A percentile compares a stretch with the other conserved stretches of the same genome.
Evolutionary conservation across 2,797 vertebrate genomes (phyloP).

Genomic region (Falco rusticolus): DNA sequence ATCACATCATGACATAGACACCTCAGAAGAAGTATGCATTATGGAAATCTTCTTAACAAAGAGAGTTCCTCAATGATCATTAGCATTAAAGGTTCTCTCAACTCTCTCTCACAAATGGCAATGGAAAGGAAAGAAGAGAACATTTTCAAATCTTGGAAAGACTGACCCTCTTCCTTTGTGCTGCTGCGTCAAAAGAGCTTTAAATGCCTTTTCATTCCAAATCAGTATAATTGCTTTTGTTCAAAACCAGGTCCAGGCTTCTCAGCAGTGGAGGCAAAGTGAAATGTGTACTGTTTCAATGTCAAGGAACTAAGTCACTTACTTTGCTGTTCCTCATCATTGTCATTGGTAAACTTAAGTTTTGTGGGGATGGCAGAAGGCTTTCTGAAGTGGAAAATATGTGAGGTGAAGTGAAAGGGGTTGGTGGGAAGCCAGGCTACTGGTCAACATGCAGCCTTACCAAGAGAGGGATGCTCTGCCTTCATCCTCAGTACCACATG

Average conservation of each 20-base stretch:
- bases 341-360: neutral
- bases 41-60: conserved; percentile 69
- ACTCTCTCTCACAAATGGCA: conserved; percentile 30
- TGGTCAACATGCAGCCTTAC: neutral
- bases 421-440: neutral
- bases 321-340: neutral
- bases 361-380: neutral
- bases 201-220: conserved; percentile 61
- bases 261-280: neutral
- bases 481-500: neutral
- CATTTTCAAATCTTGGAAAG: conserved; percentile 44
- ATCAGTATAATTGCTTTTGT: conserved; percentile 62
- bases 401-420: neutral
- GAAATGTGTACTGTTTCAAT: neutral
- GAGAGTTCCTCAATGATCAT: conserved; percentile 38
- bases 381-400: neutral
- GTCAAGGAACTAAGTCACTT: neutral
- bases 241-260: conserved; percentile 32
- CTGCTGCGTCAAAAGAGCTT: conserved; percentile 53
- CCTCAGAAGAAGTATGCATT: conserved; percentile 53
- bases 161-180: conserved; percentile 45
- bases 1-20: conserved; percentile 56
- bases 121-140: conserved; percentile 46
- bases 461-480: neutral
- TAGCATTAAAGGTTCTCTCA: conserved; percentile 61